Evolutionary conservation across 2,797 vertebrate genomes (phyloP), one percentile per base, ranked within the genome.

Genomic region (Brachyalestes nurse): DNA sequence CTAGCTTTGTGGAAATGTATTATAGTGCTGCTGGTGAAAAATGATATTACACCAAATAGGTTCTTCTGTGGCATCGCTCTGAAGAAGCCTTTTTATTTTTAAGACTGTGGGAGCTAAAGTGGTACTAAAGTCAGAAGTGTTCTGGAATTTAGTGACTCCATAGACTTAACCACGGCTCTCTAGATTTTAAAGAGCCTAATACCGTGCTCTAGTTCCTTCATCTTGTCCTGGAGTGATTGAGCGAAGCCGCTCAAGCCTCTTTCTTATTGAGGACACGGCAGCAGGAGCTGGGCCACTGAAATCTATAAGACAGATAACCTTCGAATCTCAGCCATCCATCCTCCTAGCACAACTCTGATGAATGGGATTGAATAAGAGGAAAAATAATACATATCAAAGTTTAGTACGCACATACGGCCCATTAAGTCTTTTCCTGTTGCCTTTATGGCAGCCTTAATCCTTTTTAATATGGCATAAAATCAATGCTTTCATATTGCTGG

Each of bases 381-480:
- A 90, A 92, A 93, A 92, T 89, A 94, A 93, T 92, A 92, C 91
- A 92, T 91, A 93, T 92, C 89, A 94, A 92, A 91, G 87, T 89
- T 91, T 91, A 93, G 88, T 90, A 88, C 89, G 88, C 92, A 88
- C 91, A 92, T 91, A 93, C 91, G 90, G 90, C 89, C 92, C 91
- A 92, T 94, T 94, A 94, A 91, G 88, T 91, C 90, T 90, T 93
- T 93, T 92, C 92, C 90, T 91, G 90, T 91, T 92, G 93, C 92
- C 93, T 92, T 93, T 93, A 93, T 92, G 91, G 91, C 91, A 93
- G 90, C 91, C 92, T 93, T 93, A 92, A 93, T 94, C 91, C 93
- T 94, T 93, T 94, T 93, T 92, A 94, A 94, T 94, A 92, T 92
- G 91, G 93, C 94, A 94, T 91, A 92, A 95, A 94, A 94, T 94